Percentiles rank a stretch among this genome's conserved stretches.
These are phyloP conservation scores for Pachyuromys duprasi DNA, from an alignment of 2,797 vertebrate species.

Conservation along the genomic window DNA sequence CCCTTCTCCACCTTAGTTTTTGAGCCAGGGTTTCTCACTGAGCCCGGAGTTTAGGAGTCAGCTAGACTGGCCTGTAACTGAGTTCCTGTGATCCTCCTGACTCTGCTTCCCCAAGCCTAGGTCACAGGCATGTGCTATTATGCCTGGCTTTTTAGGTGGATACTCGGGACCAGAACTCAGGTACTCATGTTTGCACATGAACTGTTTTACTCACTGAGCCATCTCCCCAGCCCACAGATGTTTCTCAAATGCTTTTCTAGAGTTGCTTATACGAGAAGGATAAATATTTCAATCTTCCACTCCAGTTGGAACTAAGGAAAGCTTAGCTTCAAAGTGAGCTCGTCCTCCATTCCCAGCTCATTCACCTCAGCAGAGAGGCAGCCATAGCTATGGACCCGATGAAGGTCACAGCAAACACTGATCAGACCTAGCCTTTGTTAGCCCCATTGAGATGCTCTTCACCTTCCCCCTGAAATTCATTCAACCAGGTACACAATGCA, in stretches of 20 bases:
- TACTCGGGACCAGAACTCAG: background rate
- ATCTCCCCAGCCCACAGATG: background rate
- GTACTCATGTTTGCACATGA: too few species aligned
- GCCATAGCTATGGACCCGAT: background rate
- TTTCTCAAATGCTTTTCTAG: slow-evolving; percentile 9
- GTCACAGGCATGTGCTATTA: background rate
- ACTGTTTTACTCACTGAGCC: background rate
- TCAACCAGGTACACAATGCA: background rate
- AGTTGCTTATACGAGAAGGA: background rate
- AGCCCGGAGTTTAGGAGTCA: background rate
- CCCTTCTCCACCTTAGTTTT: background rate
- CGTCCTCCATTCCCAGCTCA: background rate
- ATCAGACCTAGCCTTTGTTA: background rate
- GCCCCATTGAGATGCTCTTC: background rate
- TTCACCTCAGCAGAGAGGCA: background rate
- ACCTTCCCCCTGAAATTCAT: background rate
- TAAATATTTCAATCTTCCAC: background rate
- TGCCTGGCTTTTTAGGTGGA: background rate
- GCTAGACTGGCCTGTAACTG: background rate
- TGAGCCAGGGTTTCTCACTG: background rate
- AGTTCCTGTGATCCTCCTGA: background rate
- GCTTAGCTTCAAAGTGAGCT: background rate
- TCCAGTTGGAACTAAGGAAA: background rate
- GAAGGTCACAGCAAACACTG: background rate
- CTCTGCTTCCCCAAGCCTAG: background rate